Percentiles rank a stretch among this genome's conserved stretches.
Conservation (phyloP, 2,888 invertebrate species). For the Melinopterus prodromus region DNA sequence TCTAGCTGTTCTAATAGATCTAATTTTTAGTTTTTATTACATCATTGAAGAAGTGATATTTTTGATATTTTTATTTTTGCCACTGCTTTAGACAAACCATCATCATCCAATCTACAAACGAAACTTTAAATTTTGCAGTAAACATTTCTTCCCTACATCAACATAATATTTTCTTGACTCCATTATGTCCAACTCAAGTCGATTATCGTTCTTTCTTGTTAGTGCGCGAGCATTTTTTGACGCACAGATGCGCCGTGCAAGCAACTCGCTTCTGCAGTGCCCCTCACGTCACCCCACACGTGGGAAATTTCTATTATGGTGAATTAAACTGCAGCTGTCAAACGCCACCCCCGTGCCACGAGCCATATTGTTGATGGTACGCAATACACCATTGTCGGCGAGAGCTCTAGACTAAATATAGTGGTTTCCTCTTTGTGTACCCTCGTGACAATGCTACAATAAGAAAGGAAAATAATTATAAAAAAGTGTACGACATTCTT, state of each 20-base stretch:
- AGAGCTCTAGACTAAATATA: background rate
- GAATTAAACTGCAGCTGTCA: constrained; percentile 42
- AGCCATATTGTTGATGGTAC: constrained; percentile 27
- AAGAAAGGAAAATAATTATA: background rate
- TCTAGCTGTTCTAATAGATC: too few species aligned
- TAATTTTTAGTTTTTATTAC: too few species aligned
- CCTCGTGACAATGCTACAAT: background rate
- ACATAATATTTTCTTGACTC: background rate
- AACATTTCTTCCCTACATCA: background rate
- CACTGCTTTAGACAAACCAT: too few species aligned
- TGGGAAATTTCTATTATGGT: constrained; percentile 23
- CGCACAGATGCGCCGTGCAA: background rate
- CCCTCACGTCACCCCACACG: background rate
- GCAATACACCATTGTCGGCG: background rate
- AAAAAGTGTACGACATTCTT: background rate
- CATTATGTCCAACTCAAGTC: background rate
- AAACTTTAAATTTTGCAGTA: too few species aligned
- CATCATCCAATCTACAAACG: too few species aligned
- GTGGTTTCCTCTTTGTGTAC: background rate
- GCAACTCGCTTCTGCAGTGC: background rate
- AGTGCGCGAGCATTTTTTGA: background rate
- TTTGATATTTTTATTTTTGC: too few species aligned
- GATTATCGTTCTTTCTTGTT: background rate
- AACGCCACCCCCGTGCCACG: constrained; percentile 44
- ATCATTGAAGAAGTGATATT: too few species aligned